Base-by-base conservation (phyloP, 2,888 invertebrate species). In the Eueremaeus valkanovi region DNA sequence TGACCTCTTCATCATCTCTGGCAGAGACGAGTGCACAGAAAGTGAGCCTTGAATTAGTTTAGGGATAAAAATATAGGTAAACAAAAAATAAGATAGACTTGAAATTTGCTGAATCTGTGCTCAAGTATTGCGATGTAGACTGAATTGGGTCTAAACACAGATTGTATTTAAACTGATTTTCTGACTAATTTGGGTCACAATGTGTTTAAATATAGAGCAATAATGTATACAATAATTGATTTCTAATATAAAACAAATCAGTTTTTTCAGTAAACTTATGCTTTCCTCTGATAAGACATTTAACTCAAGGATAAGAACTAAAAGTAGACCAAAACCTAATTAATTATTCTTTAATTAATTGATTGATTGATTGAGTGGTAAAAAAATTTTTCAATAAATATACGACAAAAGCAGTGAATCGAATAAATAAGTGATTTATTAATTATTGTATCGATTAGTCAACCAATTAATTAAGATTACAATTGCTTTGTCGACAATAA, bases 121-220 rank as follows among this genome's bases (percentile, higher is more conserved):
- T 16, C 16, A 18, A 45, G 2, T 45, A 5, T 8, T 36, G 36
- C 11, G 36, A 36, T 36, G 5, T 36, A 11, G 36, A 45, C 45
- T 45, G 16, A 45, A 16, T 45, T 45, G 45, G 8, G 16, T 45
- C 16, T 45, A 13, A 36, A 36, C 11, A n/a, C n/a, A n/a, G n/a
- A n/a, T n/a, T n/a, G n/a, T n/a, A n/a, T n/a, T n/a, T n/a, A n/a
- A n/a, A n/a, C n/a, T n/a, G n/a, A n/a, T n/a, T n/a, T n/a, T n/a
- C n/a, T n/a, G n/a, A n/a, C 40, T 40, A 40, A 51, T 51, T 51
- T 51, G 24, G 51, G 51, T 51, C 51, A 51, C n/a, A 51, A 11
- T 45, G 45, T 51, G 5, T 21, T 16, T 21, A 51, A 21, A 51
- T 51, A 24, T n/a, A 51, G 24, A 51, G 5, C 51, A 51, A 51